Conservation (phyloP, 1,140 invertebrate species). For the Penaeus chinensis region DNA sequence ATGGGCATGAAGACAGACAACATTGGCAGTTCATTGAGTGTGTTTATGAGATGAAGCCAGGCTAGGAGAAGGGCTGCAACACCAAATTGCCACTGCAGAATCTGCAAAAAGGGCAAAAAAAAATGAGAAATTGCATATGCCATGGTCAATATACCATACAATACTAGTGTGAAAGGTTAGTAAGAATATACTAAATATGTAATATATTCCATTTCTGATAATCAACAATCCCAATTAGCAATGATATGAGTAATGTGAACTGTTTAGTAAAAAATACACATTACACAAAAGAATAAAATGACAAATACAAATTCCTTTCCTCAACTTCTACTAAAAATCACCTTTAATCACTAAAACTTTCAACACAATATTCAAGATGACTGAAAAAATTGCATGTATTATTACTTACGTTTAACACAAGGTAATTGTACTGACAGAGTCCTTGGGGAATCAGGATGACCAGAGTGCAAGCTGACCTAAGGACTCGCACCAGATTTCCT, state of each 20-base stretch:
- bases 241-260: too few species aligned
- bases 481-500: neutral
- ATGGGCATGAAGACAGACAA: conserved; percentile 27
- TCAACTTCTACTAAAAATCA: neutral
- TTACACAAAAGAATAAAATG: too few species aligned
- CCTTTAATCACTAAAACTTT: neutral
- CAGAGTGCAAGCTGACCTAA: conserved; percentile 8
- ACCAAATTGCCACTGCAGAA: conserved; percentile 37
- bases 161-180: too few species aligned
- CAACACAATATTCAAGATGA: neutral
- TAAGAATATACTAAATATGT: neutral
- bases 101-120: neutral
- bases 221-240: too few species aligned
- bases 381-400: neutral
- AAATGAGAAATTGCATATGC: neutral
- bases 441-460: conserved; percentile 10
- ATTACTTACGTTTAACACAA: conserved; percentile 43
- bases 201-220: too few species aligned
- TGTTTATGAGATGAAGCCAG: conserved; percentile 40
- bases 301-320: too few species aligned
- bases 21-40: conserved; percentile 31
- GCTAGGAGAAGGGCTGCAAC: conserved; percentile 35
- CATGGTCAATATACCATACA: neutral
- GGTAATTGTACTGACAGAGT: conserved; percentile 22
- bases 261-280: too few species aligned